These are phyloP conservation scores for Indicator indicator DNA, from an alignment of 2,113 vertebrate genomes.

Conservation along the genomic window DNA sequence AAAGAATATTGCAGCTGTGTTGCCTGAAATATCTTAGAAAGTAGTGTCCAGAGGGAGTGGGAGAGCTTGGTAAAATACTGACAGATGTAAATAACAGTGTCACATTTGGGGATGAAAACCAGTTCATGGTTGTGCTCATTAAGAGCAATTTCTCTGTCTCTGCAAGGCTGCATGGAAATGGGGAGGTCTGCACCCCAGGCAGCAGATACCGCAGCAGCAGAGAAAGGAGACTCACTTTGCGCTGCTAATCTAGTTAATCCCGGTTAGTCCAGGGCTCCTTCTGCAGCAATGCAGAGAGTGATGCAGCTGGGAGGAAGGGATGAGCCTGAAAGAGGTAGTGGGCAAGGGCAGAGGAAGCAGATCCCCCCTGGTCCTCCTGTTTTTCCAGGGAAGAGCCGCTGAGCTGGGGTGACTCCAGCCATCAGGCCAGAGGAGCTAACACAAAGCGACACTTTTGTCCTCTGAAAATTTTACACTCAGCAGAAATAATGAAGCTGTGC, in stretches of 20 bases:
- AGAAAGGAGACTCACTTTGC: constrained; percentile 1
- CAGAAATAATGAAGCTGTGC: background rate
- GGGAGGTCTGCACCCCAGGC: constrained; percentile 31
- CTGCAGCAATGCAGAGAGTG: background rate
- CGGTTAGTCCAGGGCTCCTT: background rate
- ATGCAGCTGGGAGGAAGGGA: background rate
- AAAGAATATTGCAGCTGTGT: constrained; percentile 20
- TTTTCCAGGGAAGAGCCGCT: background rate
- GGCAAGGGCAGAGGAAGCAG: constrained; percentile 18
- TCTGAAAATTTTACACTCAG: constrained; percentile 21
- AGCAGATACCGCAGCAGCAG: background rate
- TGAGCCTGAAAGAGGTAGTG: background rate
- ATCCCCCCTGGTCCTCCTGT: background rate
- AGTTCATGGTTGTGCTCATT: constrained; percentile 25
- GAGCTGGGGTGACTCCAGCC: background rate
- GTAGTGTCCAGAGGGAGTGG: background rate
- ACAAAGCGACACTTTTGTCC: background rate
- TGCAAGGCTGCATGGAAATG: constrained; percentile 4
- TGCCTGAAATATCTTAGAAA: constrained; percentile 20
- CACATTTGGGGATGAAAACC: constrained; percentile 54
- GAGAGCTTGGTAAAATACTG: background rate
- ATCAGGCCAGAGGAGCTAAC: background rate
- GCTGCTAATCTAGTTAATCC: constrained; percentile 40
- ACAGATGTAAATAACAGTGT: constrained; percentile 58
- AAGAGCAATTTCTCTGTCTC: constrained; percentile 40